A percentile compares a stretch with the other conserved stretches of the same genome.
These are phyloP conservation scores for Masnerella sp. DNA, from an alignment of 2,888 invertebrate genomes.

Conservation along the genomic window DNA sequence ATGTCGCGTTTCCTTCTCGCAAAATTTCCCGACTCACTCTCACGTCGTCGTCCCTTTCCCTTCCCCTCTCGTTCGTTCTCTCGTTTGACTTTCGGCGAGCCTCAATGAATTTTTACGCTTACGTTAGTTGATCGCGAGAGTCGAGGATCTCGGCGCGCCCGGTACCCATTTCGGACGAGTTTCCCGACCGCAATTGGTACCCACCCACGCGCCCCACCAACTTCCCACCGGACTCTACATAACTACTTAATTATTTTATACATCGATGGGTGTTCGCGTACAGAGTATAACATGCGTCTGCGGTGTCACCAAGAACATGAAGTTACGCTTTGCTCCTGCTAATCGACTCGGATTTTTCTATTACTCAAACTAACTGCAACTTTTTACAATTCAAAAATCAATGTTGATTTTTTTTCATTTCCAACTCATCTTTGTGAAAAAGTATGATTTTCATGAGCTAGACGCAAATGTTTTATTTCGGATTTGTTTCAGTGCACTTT, in stretches of 20 bases:
- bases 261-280: constrained; percentile 66
- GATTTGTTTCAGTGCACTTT: too few species aligned
- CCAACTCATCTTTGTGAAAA: too few species aligned
- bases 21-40: constrained; percentile 22
- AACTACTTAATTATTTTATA: constrained; percentile 66
- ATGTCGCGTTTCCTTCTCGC: constrained; percentile 60
- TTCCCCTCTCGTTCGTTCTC: constrained; percentile 4
- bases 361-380: too few species aligned
- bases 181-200: neutral
- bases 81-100: constrained; percentile 60
- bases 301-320: constrained; percentile 47
- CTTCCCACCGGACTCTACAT: constrained; percentile 53
- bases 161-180: constrained; percentile 3
- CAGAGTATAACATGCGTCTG: constrained; percentile 64
- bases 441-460: too few species aligned
- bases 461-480: too few species aligned
- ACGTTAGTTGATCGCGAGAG: constrained; percentile 52
- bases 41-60: constrained; percentile 2
- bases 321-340: constrained; percentile 21
- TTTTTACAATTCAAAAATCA: too few species aligned
- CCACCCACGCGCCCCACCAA: neutral
- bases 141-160: constrained; percentile 40
- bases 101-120: constrained; percentile 48
- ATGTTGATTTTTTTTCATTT: too few species aligned
- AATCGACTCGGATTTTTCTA: constrained; percentile 9